Conservation (phyloP, 2,797 vertebrate species). For the Bovichtus variegatus region DNA sequence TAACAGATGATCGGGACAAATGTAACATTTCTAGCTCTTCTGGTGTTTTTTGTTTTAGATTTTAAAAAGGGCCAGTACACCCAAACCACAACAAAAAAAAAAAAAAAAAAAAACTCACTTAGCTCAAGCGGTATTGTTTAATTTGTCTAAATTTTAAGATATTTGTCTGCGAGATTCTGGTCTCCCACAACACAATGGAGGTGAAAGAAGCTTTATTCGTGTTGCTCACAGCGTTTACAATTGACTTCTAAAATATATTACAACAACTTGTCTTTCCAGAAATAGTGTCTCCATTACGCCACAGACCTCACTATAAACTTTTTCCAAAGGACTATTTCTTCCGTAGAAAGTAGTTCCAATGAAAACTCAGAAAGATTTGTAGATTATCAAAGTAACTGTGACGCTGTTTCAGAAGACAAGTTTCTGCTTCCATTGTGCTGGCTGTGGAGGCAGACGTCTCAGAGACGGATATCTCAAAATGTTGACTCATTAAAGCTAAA, state of each 20-base stretch:
- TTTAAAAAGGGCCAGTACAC: slow-evolving; percentile 7
- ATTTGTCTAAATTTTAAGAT: neutral
- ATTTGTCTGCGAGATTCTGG: neutral
- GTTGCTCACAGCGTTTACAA: slow-evolving; percentile 3
- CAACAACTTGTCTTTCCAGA: neutral
- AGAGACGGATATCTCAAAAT: neutral
- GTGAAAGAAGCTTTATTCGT: neutral
- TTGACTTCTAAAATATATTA: neutral
- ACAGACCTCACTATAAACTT: neutral
- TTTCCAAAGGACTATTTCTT: neutral
- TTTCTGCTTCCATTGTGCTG: neutral
- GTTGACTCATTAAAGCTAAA: neutral
- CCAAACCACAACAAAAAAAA: neutral
- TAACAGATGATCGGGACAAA: neutral
- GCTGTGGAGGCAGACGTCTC: neutral
- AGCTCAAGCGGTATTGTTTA: neutral
- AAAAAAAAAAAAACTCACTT: neutral
- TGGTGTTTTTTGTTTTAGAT: neutral
- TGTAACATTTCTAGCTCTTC: slow-evolving; percentile 1
- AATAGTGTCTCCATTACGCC: neutral
- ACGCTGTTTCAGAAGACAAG: neutral
- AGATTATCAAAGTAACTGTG: slow-evolving; percentile 1
- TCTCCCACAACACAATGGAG: neutral
- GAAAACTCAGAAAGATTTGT: neutral
- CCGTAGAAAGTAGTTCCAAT: neutral